phyloP scores from a whole-genome alignment of 2,888 invertebrate species.

The Ophion obscuratus region DNA sequence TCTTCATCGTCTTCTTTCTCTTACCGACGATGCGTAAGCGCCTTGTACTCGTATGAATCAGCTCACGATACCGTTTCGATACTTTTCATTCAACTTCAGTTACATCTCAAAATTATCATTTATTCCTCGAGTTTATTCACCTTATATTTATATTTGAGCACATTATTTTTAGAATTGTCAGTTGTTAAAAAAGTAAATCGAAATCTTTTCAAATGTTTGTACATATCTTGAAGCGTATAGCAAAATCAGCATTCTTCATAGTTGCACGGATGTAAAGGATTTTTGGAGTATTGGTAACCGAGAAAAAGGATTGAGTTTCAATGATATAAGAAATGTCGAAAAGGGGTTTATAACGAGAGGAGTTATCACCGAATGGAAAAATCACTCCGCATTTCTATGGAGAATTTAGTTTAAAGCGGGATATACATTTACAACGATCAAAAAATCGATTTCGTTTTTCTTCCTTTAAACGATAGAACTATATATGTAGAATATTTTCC shows the following conservation, averaged over 20 bases:
- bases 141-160: no score
- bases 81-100: not conserved
- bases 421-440: not conserved
- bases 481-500: no score
- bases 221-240: no score
- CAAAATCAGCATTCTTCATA: no score
- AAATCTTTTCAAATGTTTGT: no score
- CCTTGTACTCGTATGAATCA: not conserved
- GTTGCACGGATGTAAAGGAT: no score
- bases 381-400: not conserved
- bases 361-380: not conserved
- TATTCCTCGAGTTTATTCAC: not conserved
- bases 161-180: not conserved
- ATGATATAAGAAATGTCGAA: not conserved
- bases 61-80: not conserved
- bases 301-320: not conserved
- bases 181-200: no score
- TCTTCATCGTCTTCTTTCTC: conserved; percentile 3
- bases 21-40: not conserved
- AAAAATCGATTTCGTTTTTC: no score
- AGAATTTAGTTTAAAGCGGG: not conserved
- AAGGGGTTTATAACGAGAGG: not conserved
- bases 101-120: not conserved
- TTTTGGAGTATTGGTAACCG: no score
- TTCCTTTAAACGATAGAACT: no score